phyloP scores from a whole-genome alignment of 2,797 vertebrate species.

The Anabacerthia variegaticeps region DNA sequence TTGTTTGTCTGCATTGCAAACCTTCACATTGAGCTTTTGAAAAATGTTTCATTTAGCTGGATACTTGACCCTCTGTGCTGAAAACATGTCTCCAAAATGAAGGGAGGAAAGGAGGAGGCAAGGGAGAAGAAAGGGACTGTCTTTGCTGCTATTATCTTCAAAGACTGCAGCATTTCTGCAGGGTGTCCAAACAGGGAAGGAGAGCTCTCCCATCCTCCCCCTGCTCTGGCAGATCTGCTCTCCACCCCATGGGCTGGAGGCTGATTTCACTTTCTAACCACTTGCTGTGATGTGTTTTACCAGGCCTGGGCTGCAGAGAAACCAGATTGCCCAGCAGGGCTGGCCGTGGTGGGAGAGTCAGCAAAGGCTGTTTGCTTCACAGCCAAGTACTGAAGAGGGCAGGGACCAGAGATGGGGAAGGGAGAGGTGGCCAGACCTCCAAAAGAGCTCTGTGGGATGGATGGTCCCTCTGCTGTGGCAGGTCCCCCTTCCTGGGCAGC shows the following conservation, averaged over 20 bases:
- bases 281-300: neutral
- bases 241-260: neutral
- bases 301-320: neutral
- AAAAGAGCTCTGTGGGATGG: neutral
- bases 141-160: conserved; percentile 4
- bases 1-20: conserved; percentile 33
- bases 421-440: neutral
- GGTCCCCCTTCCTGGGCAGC: neutral
- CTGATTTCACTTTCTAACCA: neutral
- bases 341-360: neutral
- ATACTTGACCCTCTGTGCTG: conserved; percentile 13
- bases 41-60: conserved; percentile 35
- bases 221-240: fast-evolving
- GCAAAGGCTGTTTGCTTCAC: neutral
- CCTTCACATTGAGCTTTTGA: neutral
- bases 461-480: too few relatives aligned
- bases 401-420: neutral
- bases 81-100: conserved; percentile 23
- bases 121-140: neutral
- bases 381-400: neutral
- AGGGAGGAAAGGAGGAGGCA: conserved; percentile 16
- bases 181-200: neutral
- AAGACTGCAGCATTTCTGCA: neutral
- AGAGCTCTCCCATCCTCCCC: neutral
- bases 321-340: conserved; percentile 19